Conservation (phyloP, 2,113 vertebrate species). For the Tragulus kanchil region DNA sequence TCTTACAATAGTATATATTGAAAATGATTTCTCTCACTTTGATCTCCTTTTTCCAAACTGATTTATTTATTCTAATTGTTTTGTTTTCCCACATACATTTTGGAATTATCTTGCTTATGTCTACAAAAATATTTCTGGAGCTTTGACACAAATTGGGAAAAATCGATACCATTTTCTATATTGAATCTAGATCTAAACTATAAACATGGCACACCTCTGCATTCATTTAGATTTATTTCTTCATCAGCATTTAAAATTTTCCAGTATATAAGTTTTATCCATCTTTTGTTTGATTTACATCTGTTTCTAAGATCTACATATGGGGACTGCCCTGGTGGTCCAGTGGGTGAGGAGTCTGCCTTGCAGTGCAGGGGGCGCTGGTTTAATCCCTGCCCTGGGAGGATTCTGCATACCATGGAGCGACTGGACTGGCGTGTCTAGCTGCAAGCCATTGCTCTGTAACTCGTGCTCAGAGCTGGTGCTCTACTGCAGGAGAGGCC, state of each 20-base stretch:
- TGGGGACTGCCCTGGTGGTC: too few relatives aligned
- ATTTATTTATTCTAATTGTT: neutral
- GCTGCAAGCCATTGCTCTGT: too few relatives aligned
- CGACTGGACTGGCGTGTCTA: too few relatives aligned
- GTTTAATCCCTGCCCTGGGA: too few relatives aligned
- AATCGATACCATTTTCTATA: neutral
- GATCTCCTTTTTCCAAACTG: neutral
- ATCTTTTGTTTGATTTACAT: neutral
- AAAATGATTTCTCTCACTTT: neutral
- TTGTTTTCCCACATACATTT: neutral
- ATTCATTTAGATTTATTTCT: neutral
- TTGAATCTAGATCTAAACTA: neutral
- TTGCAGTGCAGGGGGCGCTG: too few relatives aligned
- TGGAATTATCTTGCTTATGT: neutral
- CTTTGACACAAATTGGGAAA: neutral
- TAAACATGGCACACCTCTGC: neutral
- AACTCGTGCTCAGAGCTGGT: too few relatives aligned
- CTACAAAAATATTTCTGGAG: neutral
- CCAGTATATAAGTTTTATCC: neutral
- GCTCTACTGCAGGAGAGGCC: too few relatives aligned
- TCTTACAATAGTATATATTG: neutral
- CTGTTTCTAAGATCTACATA: too few relatives aligned
- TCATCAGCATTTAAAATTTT: neutral
- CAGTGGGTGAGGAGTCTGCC: too few relatives aligned
- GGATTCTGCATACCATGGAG: too few relatives aligned